These are phyloP conservation scores for Copidosoma aretas DNA, from an alignment of 2,888 invertebrate species.

Conservation along the genomic window DNA sequence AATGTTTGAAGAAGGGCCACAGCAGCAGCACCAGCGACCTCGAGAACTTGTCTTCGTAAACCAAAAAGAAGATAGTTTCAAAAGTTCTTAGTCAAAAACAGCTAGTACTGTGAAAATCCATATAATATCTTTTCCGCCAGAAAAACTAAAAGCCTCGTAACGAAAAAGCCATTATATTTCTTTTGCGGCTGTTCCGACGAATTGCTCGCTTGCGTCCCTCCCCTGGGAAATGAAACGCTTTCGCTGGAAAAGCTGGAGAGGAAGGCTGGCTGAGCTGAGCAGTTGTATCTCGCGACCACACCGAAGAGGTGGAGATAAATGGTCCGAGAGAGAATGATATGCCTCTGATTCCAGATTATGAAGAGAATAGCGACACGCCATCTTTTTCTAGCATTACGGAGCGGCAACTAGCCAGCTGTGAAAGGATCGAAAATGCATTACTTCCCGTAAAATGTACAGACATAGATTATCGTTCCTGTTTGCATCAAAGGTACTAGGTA, in stretches of 20 bases:
- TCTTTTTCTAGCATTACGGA: conserved; percentile 43
- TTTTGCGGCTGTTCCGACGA: no score
- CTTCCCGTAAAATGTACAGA: no score
- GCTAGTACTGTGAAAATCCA: not conserved
- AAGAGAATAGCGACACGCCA: conserved; percentile 40
- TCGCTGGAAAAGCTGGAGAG: no score
- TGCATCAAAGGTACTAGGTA: not conserved
- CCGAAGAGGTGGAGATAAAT: conserved; percentile 53
- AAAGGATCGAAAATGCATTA: conserved; percentile 7
- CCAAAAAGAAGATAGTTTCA: not conserved
- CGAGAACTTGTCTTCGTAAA: not conserved
- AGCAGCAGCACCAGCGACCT: no score
- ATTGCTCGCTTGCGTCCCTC: no score
- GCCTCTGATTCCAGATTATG: conserved; percentile 35
- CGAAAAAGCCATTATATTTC: no score
- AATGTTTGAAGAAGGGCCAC: no score
- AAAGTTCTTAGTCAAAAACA: not conserved
- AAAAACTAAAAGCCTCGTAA: conserved; percentile 20
- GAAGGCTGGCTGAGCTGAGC: conserved; percentile 1
- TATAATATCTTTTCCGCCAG: not conserved
- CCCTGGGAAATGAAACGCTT: no score
- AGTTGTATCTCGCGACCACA: conserved; percentile 16
- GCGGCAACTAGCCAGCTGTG: not conserved
- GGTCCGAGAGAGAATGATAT: conserved; percentile 47
- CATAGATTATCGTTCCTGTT: not conserved